These are phyloP conservation scores for Pongo abelii DNA, from an alignment of 2,113 vertebrate species.

Conservation along the genomic window DNA sequence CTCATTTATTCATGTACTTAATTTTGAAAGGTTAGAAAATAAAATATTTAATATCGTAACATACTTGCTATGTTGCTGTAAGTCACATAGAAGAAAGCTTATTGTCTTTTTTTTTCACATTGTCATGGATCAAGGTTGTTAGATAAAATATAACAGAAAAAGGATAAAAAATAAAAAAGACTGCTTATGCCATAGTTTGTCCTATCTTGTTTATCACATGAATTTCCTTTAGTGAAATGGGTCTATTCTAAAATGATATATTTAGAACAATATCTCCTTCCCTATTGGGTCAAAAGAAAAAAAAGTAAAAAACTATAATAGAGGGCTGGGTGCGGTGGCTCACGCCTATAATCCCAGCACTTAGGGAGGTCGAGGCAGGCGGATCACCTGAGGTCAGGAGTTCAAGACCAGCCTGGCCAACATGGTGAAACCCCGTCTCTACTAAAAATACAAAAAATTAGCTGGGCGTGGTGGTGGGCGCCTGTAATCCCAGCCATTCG, in stretches of 20 bases:
- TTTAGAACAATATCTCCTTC: neutral
- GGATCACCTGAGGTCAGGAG: too few species aligned
- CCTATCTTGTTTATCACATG: neutral
- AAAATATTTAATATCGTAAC: constrained; percentile 36
- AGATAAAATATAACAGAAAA: constrained; percentile 36
- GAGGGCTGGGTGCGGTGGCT: too few species aligned
- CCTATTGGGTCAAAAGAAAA: too few species aligned
- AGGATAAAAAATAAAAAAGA: neutral
- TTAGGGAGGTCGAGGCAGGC: too few species aligned
- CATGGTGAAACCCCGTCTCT: too few species aligned
- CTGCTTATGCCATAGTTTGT: neutral
- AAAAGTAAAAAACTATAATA: too few species aligned
- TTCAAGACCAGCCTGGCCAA: too few species aligned
- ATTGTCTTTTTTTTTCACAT: neutral
- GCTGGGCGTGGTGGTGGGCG: too few species aligned
- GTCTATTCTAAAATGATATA: constrained; percentile 27
- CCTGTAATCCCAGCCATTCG: too few species aligned
- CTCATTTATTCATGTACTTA: neutral
- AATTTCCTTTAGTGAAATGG: constrained; percentile 16
- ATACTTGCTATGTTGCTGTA: neutral
- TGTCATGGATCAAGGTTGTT: neutral
- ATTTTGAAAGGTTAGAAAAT: constrained; percentile 21
- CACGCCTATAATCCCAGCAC: too few species aligned
- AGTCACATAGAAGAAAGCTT: neutral
- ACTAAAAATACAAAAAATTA: too few species aligned